Base-by-base conservation (phyloP, 2,888 invertebrate species). In the Metellina segmentata region DNA sequence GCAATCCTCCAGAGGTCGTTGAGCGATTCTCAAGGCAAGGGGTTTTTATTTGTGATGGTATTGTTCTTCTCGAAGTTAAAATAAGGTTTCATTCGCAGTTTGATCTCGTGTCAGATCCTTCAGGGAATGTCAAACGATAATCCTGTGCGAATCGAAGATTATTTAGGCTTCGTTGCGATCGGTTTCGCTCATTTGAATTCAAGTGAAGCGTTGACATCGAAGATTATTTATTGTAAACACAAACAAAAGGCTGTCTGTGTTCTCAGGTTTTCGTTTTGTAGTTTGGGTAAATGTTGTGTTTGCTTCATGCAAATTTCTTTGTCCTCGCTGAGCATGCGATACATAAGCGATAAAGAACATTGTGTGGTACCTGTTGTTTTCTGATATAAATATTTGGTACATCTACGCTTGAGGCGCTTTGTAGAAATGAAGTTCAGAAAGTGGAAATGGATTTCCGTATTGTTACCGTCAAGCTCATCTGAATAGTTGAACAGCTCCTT, bases 11-110 rank as follows among this genome's bases (percentile, higher is more conserved):
- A 86, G 82, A 91, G 91, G 91, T 91, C 91, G 91, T 88, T 91
- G 91, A 75, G 86, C 86, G 91, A 78, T 82, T 91, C 91, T 91
- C 91, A 91, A 91, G 91, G 91, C 91, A 61, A 90, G 70, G 70
- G 81, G 69, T 89, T 90, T 86, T 11, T 11, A 16, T 61, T 61
- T 61, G 11, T 61, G 61, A 16, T 61, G 88, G 69, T 82, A 86
- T 89, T 90, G 90, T 90, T 90, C 86, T 83, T 85, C n/a, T 77
- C 70, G 52, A 9, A 72, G 85, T 90, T 81, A 90, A 90, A 90
- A 85, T 90, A 90, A 75, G 78, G 49, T 83, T 91, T 82, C 61
- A 91, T 87, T 82, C 72, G 82, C 71, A 78, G 72, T 82, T 91
- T 91, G 86, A 91, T 91, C 91, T 51, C 83, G n/a, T 87, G 79